Base-by-base conservation (phyloP, 2,888 invertebrate species). In the Suillia variegata region DNA sequence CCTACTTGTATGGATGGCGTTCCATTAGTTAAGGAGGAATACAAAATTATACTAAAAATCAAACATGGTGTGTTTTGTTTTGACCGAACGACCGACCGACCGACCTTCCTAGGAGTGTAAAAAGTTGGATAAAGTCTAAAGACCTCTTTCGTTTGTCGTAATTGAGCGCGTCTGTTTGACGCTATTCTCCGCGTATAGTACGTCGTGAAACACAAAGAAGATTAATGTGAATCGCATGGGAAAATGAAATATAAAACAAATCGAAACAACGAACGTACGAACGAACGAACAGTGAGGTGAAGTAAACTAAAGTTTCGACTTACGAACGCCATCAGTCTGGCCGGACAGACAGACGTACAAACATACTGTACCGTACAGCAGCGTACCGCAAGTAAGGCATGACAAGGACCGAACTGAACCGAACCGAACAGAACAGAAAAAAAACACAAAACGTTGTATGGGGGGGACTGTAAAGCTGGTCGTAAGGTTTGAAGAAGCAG, bases 371-470 rank as follows among this genome's bases (percentile, higher is more conserved):
- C n/a, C n/a, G n/a, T n/a, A n/a, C n/a, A n/a, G n/a, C n/a, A n/a
- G n/a, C n/a, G n/a, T n/a, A n/a, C n/a, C n/a, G n/a, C n/a, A n/a
- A n/a, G n/a, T n/a, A n/a, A n/a, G n/a, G n/a, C n/a, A n/a, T n/a
- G n/a, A n/a, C n/a, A n/a, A 8, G 31, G 31, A 31, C 12, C 31
- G 31, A 31, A n/a, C n/a, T n/a, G n/a, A n/a, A n/a, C n/a, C n/a
- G 31, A 12, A 31, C 31, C 6, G 31, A 31, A 12, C 12, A 31
- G 31, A 31, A 12, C 31, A 31, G 31, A 31, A 12, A 42, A 64
- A 56, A 22, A 52, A 57, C 50, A 34, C 34, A 33, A 54, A 55
- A 18, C 56, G n/a, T n/a, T n/a, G n/a, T n/a, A n/a, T n/a, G n/a
- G n/a, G n/a, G n/a, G n/a, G n/a, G n/a, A n/a, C n/a, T n/a, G n/a